Evolutionary conservation across 2,797 vertebrate species (phyloP).

Genomic region (Champsocephalus gunnari): DNA sequence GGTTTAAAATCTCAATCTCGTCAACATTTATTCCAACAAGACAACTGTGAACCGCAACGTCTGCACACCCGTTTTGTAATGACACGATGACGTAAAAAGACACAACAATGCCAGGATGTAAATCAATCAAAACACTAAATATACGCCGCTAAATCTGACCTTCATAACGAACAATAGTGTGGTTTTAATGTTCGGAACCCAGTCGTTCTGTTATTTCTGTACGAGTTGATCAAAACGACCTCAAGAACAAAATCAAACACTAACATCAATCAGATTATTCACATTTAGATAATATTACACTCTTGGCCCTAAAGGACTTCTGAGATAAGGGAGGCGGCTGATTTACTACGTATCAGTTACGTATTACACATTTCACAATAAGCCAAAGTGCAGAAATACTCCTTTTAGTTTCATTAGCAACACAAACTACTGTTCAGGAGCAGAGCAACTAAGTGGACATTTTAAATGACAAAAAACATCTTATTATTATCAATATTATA

Average conservation of each 20-base stretch:
- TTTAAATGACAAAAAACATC: neutral
- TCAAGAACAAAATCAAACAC: neutral
- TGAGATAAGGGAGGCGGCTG: neutral
- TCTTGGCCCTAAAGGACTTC: neutral
- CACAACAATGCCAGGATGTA: neutral
- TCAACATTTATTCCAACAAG: neutral
- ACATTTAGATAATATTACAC: neutral
- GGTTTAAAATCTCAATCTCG: neutral
- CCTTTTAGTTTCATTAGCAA: neutral
- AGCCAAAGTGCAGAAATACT: constrained; percentile 35
- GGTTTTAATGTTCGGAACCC: too few relatives aligned
- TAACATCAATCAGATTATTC: neutral
- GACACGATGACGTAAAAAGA: neutral
- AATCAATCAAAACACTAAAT: neutral
- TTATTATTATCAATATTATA: too few relatives aligned
- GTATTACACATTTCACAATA: constrained; percentile 28
- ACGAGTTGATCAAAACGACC: too few relatives aligned
- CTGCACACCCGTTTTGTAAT: neutral
- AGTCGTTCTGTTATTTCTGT: neutral
- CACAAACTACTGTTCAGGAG: neutral
- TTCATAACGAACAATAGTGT: neutral
- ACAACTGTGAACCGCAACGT: neutral
- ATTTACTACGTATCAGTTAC: constrained; percentile 33
- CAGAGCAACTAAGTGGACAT: neutral
- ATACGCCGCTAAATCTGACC: neutral